Evolutionary conservation across 2,797 vertebrate species (phyloP).

Genomic region (Pangasius mekongensis): DNA sequence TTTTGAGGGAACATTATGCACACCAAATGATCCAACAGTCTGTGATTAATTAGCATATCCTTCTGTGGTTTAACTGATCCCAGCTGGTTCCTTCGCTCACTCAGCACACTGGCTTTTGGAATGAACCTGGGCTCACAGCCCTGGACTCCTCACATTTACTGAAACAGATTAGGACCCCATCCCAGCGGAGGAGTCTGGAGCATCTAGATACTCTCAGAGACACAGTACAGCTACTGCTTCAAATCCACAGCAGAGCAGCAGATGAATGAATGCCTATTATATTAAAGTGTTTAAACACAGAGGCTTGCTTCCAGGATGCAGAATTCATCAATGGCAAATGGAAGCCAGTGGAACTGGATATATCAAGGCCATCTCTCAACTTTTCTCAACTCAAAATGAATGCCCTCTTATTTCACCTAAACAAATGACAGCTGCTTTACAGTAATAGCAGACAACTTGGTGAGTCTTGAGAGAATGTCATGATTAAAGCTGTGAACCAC

Average conservation of each 20-base stretch:
- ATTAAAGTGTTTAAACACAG: slow-evolving; percentile 17
- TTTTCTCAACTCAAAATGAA: not conserved
- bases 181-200: slow-evolving; percentile 34
- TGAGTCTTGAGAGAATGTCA: slow-evolving; percentile 1
- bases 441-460: slow-evolving; percentile 28
- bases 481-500: slow-evolving; percentile 21
- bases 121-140: slow-evolving; percentile 27
- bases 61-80: slow-evolving; percentile 38
- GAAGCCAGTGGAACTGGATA: slow-evolving; percentile 3
- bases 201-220: not conserved
- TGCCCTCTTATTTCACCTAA: slow-evolving; percentile 3
- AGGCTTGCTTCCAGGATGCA: not conserved
- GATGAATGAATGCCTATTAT: slow-evolving; percentile 28
- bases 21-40: slow-evolving; percentile 46
- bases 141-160: slow-evolving; percentile 26
- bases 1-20: slow-evolving; percentile 36
- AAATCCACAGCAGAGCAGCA: slow-evolving; percentile 17
- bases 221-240: slow-evolving; percentile 33
- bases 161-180: slow-evolving; percentile 13
- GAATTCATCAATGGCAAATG: slow-evolving; percentile 28
- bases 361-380: not conserved
- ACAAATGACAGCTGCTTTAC: slow-evolving; percentile 9
- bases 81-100: slow-evolving; percentile 21
- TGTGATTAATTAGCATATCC: slow-evolving; percentile 48
- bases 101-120: slow-evolving; percentile 29